Base-by-base conservation (phyloP, 2,888 invertebrate genomes). In the Ceraclea dissimilis region DNA sequence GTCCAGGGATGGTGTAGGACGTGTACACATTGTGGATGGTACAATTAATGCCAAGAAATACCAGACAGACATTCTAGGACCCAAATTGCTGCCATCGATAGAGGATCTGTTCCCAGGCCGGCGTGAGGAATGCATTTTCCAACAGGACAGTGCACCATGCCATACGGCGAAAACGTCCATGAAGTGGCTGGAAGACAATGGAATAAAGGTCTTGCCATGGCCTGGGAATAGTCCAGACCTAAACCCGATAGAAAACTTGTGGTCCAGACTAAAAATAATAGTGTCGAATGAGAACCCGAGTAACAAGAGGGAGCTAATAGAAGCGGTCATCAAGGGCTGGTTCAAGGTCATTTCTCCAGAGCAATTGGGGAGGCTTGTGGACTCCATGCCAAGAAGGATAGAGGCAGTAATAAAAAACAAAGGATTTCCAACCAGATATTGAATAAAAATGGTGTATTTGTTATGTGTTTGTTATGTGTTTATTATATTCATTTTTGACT, bases 211-310 rank as follows among this genome's bases (percentile, higher is more conserved):
- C n/a, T n/a, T n/a, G n/a, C n/a, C n/a, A n/a, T n/a, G n/a, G n/a
- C n/a, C n/a, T n/a, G n/a, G n/a, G n/a, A n/a, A n/a, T n/a, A n/a
- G n/a, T n/a, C n/a, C n/a, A n/a, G n/a, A n/a, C n/a, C 51, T 63
- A 2, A 66, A 64, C 51, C 58, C 61, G 1, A 63, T 63, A 2
- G 63, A 65, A 44, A 65, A 64, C 50, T 44, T 63, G 11, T 63
- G 63, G 64, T 59, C 63, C 19, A 52, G 57, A n/a, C 55, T 63
- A 52, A 54, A 47, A 49, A 58, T 31, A 16, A 16, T 56, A 46
- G 18, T 54, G 20, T 49, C 44, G 2, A 18, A 17, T 33, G 33
- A 49, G 4, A 54, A 50, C 16, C 49, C 49, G 2, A 31, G 16
- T 6, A 49, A n/a, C n/a, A n/a, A n/a, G n/a, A n/a, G n/a, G n/a